Conservation (phyloP, 1,140 invertebrate species). For the Trichonephila inaurata region DNA sequence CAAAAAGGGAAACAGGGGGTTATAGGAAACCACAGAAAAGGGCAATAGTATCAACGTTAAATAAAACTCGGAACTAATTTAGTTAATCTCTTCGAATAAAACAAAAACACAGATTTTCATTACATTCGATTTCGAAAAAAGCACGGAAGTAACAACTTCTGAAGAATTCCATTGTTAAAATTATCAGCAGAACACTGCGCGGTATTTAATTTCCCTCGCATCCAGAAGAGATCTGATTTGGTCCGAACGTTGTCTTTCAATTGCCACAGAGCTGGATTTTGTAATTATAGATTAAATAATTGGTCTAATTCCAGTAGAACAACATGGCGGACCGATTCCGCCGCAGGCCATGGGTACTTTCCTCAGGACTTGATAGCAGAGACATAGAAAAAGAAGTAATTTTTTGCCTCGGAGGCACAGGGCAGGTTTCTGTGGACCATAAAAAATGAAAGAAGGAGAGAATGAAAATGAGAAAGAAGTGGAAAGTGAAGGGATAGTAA, state of each 20-base stretch:
- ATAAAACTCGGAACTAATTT: too few species aligned
- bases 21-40: too few species aligned
- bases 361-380: background rate
- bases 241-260: background rate
- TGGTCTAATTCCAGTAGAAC: slow-evolving; percentile 33
- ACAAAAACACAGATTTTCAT: too few species aligned
- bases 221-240: too few species aligned
- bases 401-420: slow-evolving; percentile 55
- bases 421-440: slow-evolving; percentile 59
- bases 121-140: too few species aligned
- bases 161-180: background rate
- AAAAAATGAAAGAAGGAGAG: slow-evolving; percentile 55
- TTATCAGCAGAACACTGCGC: background rate
- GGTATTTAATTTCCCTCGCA: background rate
- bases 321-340: slow-evolving; percentile 43
- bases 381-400: slow-evolving; percentile 60
- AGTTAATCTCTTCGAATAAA: too few species aligned
- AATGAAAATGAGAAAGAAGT: background rate
- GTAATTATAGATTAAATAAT: slow-evolving; percentile 71
- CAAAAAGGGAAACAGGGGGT: too few species aligned
- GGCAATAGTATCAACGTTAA: too few species aligned
- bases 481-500: slow-evolving; percentile 21
- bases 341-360: background rate
- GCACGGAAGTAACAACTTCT: too few species aligned
- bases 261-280: slow-evolving; percentile 53